phyloP scores from a whole-genome alignment of 1,140 invertebrate species.

The Mizuhopecten yessoensis region DNA sequence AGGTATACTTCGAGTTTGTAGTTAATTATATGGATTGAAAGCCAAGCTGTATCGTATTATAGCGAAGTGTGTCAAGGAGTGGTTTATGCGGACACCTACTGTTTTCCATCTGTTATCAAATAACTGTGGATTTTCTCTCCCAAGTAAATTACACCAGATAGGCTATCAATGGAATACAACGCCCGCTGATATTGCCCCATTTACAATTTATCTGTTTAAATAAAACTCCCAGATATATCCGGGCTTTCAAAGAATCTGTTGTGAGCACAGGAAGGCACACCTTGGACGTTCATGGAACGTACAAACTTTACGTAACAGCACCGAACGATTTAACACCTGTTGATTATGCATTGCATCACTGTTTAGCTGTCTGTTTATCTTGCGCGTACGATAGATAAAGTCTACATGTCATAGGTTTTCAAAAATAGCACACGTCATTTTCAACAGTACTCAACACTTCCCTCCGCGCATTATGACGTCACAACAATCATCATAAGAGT shows the following conservation, averaged over 20 bases:
- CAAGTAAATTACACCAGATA: background rate
- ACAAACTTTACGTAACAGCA: background rate
- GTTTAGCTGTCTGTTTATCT: too few relatives aligned
- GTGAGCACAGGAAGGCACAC: background rate
- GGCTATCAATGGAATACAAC: background rate
- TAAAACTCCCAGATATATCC: background rate
- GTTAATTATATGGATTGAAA: background rate
- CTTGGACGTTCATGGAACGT: background rate
- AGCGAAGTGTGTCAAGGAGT: background rate
- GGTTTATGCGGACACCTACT: background rate
- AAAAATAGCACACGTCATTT: too few relatives aligned
- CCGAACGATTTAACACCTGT: background rate
- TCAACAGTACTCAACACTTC: too few relatives aligned
- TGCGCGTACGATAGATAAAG: too few relatives aligned
- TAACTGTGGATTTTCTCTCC: background rate
- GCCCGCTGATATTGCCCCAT: constrained; percentile 8
- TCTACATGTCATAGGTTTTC: too few relatives aligned
- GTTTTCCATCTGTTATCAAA: background rate
- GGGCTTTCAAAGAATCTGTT: background rate
- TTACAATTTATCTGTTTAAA: constrained; percentile 13
- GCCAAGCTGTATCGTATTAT: background rate
- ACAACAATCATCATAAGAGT: too few relatives aligned
- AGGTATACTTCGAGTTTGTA: too few relatives aligned
- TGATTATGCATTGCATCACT: background rate
- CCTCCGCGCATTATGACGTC: too few relatives aligned